These are phyloP conservation scores for Miichthys miiuy DNA, from an alignment of 2,797 vertebrate genomes.

Conservation along the genomic window DNA sequence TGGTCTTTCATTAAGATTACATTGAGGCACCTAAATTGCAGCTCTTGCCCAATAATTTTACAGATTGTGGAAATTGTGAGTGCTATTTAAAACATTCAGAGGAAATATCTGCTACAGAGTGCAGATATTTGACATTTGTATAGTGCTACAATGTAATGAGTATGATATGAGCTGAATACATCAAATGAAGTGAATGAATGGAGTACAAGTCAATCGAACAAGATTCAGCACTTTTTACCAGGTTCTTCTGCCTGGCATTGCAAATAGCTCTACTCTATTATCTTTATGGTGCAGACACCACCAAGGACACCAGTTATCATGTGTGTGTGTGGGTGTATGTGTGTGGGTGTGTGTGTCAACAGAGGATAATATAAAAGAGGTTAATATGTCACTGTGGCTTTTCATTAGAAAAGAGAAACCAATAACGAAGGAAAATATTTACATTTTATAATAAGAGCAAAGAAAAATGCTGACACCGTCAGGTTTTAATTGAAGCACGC, in stretches of 20 bases:
- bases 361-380: conserved; percentile 33
- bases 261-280: conserved; percentile 14
- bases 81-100: background rate
- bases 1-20: background rate
- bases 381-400: conserved; percentile 16
- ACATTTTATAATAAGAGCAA: background rate
- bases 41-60: background rate
- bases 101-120: background rate
- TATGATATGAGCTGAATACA: background rate
- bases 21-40: background rate
- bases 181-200: too few species aligned
- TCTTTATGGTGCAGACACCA: conserved; percentile 23
- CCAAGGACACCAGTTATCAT: conserved; percentile 19
- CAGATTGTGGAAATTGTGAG: too few species aligned
- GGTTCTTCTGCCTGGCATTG: conserved; percentile 6
- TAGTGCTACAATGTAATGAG: background rate
- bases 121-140: background rate
- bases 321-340: background rate
- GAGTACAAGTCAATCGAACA: too few species aligned
- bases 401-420: background rate
- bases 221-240: background rate
- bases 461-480: background rate
- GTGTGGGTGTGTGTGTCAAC: conserved; percentile 14
- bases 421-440: background rate
- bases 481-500: background rate